These are phyloP conservation scores for Halictus rubicundus DNA, from an alignment of 1,140 invertebrate genomes.

Conservation along the genomic window DNA sequence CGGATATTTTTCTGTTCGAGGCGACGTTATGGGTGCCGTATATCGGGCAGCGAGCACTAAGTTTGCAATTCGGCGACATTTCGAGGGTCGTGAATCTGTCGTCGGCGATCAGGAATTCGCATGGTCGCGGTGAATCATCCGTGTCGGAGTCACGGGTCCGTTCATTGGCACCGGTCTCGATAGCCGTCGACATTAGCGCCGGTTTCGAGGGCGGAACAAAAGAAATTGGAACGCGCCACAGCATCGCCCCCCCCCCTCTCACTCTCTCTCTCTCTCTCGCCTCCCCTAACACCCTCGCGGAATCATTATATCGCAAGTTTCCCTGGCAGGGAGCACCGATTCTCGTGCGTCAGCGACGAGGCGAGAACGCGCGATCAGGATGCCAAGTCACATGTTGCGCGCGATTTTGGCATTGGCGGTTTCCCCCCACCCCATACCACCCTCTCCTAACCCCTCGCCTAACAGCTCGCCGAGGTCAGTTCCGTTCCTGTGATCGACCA, in stretches of 20 bases:
- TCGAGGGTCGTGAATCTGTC: conserved; percentile 14
- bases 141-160: conserved; percentile 34
- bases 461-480: not conserved
- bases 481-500: conserved; percentile 30
- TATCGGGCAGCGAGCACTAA: too few relatives aligned
- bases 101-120: conserved; percentile 25
- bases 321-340: conserved; percentile 42
- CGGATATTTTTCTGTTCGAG: too few relatives aligned
- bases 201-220: conserved; percentile 60
- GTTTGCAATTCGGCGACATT: not conserved
- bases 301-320: conserved; percentile 30
- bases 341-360: conserved; percentile 51
- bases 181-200: conserved; percentile 48
- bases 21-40: too few relatives aligned
- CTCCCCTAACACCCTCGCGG: not conserved
- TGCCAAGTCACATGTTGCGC: conserved; percentile 59
- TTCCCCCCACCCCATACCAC: not conserved
- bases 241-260: too few relatives aligned
- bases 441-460: not conserved
- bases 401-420: conserved; percentile 1
- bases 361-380: not conserved
- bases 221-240: conserved; percentile 52
- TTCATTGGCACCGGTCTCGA: conserved; percentile 48
- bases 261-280: too few relatives aligned
- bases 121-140: conserved; percentile 50